Conservation (phyloP, 2,113 vertebrate genomes). For the Fulica atra region DNA sequence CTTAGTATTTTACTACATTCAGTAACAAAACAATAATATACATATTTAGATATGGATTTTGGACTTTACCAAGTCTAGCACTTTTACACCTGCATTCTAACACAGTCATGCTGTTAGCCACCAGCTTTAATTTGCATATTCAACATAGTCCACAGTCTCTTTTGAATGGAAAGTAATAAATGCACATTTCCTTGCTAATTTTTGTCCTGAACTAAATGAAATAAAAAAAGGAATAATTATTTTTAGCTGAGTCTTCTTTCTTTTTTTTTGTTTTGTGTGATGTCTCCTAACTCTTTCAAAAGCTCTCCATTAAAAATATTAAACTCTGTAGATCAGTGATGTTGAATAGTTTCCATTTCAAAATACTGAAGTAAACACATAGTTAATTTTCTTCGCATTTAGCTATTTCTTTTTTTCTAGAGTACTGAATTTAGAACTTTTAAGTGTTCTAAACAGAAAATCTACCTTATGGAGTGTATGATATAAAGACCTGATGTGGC, state of each 20-base stretch:
- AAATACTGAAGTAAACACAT: background rate
- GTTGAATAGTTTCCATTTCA: background rate
- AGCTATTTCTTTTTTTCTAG: background rate
- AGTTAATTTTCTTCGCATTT: background rate
- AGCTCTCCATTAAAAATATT: background rate
- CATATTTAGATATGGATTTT: background rate
- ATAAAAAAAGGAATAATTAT: background rate
- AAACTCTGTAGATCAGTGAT: background rate
- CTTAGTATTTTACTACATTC: background rate
- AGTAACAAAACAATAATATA: background rate
- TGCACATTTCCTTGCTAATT: background rate
- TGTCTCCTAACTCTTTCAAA: background rate
- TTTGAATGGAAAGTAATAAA: background rate
- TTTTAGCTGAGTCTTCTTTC: background rate
- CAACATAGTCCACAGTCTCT: background rate
- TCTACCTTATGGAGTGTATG: background rate
- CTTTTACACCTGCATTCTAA: background rate
- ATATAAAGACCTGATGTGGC: background rate
- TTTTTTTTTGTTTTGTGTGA: background rate
- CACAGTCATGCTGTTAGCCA: background rate
- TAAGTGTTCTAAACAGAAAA: background rate
- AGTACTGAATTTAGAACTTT: background rate
- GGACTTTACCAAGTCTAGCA: background rate
- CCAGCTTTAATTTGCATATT: background rate
- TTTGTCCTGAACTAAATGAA: background rate